A percentile compares a stretch with the other conserved stretches of the same genome.
Evolutionary conservation across 2,888 invertebrate species (phyloP).

Genomic region (Drosophila hamatofila): DNA sequence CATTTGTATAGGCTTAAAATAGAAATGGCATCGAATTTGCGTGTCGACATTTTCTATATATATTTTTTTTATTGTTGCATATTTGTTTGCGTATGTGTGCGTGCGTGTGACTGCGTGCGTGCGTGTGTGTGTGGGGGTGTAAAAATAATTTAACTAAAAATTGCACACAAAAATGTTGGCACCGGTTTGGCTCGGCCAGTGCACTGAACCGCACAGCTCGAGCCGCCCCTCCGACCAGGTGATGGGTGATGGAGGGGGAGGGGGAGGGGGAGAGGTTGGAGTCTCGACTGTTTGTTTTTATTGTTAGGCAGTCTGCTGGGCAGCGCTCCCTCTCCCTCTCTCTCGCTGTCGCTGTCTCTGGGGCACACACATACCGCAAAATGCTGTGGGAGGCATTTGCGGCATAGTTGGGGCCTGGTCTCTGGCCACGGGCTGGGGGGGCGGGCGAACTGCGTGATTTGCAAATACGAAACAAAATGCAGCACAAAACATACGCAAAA

Average conservation of each 20-base stretch:
- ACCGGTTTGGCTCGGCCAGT: conserved; percentile 52
- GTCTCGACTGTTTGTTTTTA: background rate
- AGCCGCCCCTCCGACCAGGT: background rate
- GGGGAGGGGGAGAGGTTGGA: background rate
- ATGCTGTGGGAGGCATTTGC: conserved; percentile 66
- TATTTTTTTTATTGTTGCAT: background rate
- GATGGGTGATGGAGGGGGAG: background rate
- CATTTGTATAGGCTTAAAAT: conserved; percentile 48
- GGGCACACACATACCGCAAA: conserved; percentile 64
- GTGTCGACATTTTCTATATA: conserved; percentile 29
- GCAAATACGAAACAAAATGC: conserved; percentile 50
- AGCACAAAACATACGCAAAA: conserved; percentile 55
- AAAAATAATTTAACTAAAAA: conserved; percentile 80
- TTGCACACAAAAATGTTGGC: conserved; percentile 77
- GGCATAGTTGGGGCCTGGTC: conserved; percentile 30
- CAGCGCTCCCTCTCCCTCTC: background rate
- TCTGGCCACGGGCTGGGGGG: conserved; percentile 1
- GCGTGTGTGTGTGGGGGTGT: conserved; percentile 49
- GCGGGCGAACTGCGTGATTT: conserved; percentile 54
- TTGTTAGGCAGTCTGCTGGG: conserved; percentile 31
- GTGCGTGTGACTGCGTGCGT: conserved; percentile 13
- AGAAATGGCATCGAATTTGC: conserved; percentile 66
- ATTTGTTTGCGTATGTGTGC: conserved; percentile 9
- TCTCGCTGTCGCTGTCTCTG: conserved; percentile 15
- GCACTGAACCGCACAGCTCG: conserved; percentile 10